Conservation (phyloP, 2,113 vertebrate species). For the Climacteris rufus region DNA sequence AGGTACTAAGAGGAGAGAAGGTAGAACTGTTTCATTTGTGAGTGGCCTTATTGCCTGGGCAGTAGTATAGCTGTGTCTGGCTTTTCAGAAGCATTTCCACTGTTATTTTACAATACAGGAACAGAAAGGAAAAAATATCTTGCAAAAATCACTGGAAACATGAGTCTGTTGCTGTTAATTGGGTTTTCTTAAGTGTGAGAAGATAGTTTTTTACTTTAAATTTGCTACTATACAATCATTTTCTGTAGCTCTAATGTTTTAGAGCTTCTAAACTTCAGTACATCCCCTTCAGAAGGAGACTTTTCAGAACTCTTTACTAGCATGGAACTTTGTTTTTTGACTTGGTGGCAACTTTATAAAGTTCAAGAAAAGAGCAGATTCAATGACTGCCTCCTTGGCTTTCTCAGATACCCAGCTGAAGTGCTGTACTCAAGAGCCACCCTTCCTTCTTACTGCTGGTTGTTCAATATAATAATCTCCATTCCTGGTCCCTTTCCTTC, state of each 20-base stretch:
- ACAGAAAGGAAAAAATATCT: neutral
- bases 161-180: neutral
- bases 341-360: neutral
- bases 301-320: neutral
- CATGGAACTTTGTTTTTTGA: neutral
- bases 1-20: neutral
- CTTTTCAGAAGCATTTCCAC: neutral
- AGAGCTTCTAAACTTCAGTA: neutral
- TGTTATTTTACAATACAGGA: neutral
- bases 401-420: neutral
- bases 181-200: neutral
- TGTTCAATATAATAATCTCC: neutral
- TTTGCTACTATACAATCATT: neutral
- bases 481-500: neutral
- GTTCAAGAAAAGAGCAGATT: neutral
- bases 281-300: neutral
- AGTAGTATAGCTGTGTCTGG: neutral
- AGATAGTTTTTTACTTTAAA: neutral
- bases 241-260: neutral
- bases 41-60: neutral
- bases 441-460: neutral
- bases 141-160: neutral
- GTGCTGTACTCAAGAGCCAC: neutral
- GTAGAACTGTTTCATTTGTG: neutral
- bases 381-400: neutral